Percentiles rank a stretch among this genome's conserved stretches.
Evolutionary conservation across 2,113 vertebrate species (phyloP).

Genomic region (Hoplias malabaricus): DNA sequence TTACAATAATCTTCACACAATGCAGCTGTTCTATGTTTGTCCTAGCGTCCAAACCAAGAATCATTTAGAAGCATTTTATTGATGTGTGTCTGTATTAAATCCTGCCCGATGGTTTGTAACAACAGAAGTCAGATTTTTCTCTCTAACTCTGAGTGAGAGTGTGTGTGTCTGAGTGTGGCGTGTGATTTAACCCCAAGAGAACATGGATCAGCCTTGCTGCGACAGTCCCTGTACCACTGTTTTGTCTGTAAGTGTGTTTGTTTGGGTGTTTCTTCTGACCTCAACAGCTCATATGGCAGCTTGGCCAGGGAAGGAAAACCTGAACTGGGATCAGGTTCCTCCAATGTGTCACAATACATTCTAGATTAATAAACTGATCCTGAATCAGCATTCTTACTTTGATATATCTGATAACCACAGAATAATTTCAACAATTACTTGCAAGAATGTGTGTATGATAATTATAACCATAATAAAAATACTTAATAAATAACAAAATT

Average conservation of each 20-base stretch:
- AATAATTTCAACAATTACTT: too few relatives aligned
- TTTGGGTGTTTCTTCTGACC: conserved; percentile 1
- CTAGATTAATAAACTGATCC: neutral
- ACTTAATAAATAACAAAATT: too few relatives aligned
- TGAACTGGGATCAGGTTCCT: neutral
- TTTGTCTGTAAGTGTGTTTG: conserved; percentile 3
- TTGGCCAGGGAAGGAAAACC: neutral
- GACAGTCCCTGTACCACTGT: neutral
- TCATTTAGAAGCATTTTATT: too few relatives aligned
- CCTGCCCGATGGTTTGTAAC: neutral
- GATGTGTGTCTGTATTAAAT: neutral
- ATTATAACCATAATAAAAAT: too few relatives aligned
- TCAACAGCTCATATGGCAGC: conserved; percentile 1
- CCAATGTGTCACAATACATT: neutral
- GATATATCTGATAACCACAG: neutral
- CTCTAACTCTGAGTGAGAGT: too few relatives aligned
- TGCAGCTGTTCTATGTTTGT: too few relatives aligned
- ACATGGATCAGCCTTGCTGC: neutral
- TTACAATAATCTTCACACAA: too few relatives aligned
- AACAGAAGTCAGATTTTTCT: neutral
- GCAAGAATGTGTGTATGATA: too few relatives aligned
- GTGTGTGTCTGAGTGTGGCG: neutral
- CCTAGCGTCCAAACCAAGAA: too few relatives aligned
- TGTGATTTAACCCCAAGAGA: neutral
- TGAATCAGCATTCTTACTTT: neutral